These are phyloP conservation scores for Anagyrus pseudococci DNA, from an alignment of 2,888 invertebrate species.

Conservation along the genomic window DNA sequence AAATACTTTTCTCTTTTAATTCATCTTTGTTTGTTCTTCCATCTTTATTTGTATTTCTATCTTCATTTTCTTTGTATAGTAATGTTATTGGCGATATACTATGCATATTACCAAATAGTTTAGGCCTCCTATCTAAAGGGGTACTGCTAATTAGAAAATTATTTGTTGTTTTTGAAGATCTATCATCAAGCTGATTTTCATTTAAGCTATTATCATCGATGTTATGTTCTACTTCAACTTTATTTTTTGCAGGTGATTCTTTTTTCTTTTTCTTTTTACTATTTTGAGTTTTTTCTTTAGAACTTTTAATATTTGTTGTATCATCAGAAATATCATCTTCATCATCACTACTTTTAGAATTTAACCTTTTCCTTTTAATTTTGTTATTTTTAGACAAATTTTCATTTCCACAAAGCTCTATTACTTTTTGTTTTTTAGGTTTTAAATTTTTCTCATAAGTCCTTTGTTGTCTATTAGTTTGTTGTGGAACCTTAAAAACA, in stretches of 20 bases:
- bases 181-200: too few species aligned
- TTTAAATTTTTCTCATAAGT: not conserved
- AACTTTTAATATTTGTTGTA: not conserved
- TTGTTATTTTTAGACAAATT: not conserved
- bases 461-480: not conserved
- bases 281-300: not conserved
- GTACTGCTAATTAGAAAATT: too few species aligned
- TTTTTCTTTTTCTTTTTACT: not conserved
- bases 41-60: too few species aligned
- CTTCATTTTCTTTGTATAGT: constrained; percentile 13
- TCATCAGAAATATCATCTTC: not conserved
- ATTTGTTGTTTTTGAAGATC: too few species aligned
- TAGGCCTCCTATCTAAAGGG: not conserved
- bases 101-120: constrained; percentile 4
- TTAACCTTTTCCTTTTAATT: constrained; percentile 10
- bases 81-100: constrained; percentile 30
- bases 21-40: too few species aligned
- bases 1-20: too few species aligned
- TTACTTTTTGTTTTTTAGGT: not conserved
- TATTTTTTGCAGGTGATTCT: not conserved
- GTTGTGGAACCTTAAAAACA: not conserved
- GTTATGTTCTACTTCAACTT: not conserved
- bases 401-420: not conserved
- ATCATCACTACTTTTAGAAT: not conserved
- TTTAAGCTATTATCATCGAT: too few species aligned